A percentile compares a stretch with the other conserved stretches of the same genome.
Conservation (phyloP, 2,113 vertebrate genomes). For the Kryptolebias marmoratus region DNA sequence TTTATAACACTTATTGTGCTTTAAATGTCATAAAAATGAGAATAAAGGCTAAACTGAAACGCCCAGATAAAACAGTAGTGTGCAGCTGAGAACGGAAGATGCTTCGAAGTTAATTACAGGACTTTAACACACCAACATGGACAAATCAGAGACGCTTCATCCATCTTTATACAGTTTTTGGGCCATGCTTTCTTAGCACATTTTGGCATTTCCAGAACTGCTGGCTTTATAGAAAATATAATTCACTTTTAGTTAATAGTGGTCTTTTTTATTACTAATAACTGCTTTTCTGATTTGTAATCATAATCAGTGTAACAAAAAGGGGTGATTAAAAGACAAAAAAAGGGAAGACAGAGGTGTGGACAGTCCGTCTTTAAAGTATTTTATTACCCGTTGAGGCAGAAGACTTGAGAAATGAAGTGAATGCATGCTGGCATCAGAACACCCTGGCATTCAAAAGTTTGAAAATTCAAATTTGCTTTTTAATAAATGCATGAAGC, state of each 20-base stretch:
- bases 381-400: constrained; percentile 21
- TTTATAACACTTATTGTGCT: no score
- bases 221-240: background rate
- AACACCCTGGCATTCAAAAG: constrained; percentile 29
- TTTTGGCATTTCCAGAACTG: constrained; percentile 8
- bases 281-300: constrained; percentile 42
- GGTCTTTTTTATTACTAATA: constrained; percentile 17
- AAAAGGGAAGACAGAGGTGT: no score
- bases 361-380: background rate
- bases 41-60: no score
- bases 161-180: background rate
- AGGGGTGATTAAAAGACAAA: no score
- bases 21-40: no score
- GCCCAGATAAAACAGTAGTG: no score
- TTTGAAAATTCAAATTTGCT: constrained; percentile 52
- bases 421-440: constrained; percentile 11
- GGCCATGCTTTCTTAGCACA: constrained; percentile 2
- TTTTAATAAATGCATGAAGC: constrained; percentile 66
- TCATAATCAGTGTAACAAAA: background rate
- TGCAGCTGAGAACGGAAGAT: no score
- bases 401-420: constrained; percentile 15
- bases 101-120: no score
- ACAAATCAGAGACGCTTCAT: no score
- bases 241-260: background rate
- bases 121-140: no score